Evolutionary conservation across 2,888 invertebrate species (phyloP).

Genomic region (Chalcosyrphus nemorum): DNA sequence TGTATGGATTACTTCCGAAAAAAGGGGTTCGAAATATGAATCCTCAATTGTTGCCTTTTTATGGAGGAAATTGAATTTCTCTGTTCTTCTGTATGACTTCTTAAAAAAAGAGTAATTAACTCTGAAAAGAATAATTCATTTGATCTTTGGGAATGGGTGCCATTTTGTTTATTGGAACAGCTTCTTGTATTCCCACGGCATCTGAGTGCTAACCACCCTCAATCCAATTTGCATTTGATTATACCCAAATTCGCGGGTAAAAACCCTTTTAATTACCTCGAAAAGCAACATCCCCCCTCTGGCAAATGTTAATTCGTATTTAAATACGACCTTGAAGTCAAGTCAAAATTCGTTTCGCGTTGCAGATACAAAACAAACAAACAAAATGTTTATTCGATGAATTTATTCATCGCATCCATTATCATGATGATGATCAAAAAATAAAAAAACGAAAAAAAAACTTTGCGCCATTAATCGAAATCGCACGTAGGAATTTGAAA

Average conservation of each 20-base stretch:
- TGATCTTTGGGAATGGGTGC: neutral
- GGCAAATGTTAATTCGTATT: slow-evolving; percentile 3
- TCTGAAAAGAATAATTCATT: neutral
- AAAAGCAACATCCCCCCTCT: neutral
- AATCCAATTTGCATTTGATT: slow-evolving; percentile 37
- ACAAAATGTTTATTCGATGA: slow-evolving; percentile 7
- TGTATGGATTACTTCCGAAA: neutral
- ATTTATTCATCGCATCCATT: slow-evolving; percentile 40
- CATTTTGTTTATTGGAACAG: neutral
- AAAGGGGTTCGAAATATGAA: neutral
- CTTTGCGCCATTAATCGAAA: slow-evolving; percentile 45
- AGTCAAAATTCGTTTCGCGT: slow-evolving; percentile 5
- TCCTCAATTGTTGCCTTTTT: neutral
- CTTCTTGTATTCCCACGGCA: neutral
- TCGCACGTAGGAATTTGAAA: slow-evolving; percentile 46
- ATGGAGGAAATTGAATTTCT: neutral
- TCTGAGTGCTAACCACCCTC: neutral
- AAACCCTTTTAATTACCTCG: slow-evolving; percentile 20
- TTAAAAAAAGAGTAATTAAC: neutral
- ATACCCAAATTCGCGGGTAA: neutral
- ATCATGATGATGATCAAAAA: slow-evolving; percentile 23
- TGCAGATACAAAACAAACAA: slow-evolving; percentile 6
- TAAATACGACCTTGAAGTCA: slow-evolving; percentile 38
- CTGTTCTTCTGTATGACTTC: neutral
- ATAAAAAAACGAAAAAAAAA: no score